phyloP scores from a whole-genome alignment of 2,113 vertebrate species.

The Otolemur garnettii region DNA sequence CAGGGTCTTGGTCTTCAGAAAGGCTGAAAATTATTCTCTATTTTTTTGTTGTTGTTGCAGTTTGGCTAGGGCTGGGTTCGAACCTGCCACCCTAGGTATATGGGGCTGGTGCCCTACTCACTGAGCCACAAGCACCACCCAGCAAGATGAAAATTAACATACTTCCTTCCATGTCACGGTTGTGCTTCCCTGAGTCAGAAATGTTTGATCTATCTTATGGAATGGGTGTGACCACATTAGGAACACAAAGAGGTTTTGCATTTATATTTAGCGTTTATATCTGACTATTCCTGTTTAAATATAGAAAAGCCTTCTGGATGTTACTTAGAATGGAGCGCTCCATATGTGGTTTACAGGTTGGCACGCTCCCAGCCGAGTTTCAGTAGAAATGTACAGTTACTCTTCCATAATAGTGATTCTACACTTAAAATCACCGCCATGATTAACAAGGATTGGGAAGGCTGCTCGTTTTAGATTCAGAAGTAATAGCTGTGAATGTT shows the following conservation, averaged over 20 bases:
- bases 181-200: neutral
- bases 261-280: neutral
- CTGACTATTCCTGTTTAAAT: slow-evolving; percentile 39
- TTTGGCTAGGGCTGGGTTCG: too few relatives aligned
- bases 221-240: neutral
- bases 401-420: neutral
- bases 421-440: neutral
- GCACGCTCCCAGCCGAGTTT: neutral
- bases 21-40: neutral
- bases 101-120: too few relatives aligned
- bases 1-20: neutral
- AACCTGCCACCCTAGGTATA: too few relatives aligned
- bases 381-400: neutral
- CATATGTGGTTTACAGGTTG: neutral
- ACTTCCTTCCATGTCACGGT: neutral
- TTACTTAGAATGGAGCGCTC: neutral
- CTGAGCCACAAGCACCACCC: too few relatives aligned
- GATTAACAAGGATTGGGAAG: neutral
- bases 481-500: slow-evolving; percentile 46
- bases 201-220: neutral
- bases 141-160: neutral
- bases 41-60: too few relatives aligned
- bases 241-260: neutral
- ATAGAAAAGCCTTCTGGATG: slow-evolving; percentile 38
- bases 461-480: slow-evolving; percentile 49